Conservation (phyloP, 2,888 invertebrate genomes). For the Dusona sp. region DNA sequence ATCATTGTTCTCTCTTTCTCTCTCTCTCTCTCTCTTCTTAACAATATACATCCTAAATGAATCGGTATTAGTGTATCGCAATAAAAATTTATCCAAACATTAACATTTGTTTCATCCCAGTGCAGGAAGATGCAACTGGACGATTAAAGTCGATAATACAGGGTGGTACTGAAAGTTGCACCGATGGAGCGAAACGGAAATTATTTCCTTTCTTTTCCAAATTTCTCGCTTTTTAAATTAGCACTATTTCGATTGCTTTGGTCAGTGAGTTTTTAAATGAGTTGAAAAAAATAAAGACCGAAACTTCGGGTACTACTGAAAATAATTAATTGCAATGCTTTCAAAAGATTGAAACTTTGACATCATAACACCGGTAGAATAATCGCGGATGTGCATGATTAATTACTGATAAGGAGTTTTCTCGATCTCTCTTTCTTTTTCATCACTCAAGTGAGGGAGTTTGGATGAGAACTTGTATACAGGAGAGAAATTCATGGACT, state of each 20-base stretch:
- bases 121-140: no score
- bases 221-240: neutral
- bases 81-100: no score
- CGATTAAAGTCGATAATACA: no score
- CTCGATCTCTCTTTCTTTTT: slow-evolving; percentile 11
- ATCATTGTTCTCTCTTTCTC: no score
- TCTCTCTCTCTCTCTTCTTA: no score
- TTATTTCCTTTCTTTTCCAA: neutral
- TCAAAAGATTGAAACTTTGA: neutral
- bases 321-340: neutral
- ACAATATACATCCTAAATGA: no score
- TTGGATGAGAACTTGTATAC: neutral
- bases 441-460: slow-evolving; percentile 7
- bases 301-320: neutral
- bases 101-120: no score
- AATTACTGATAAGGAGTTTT: slow-evolving; percentile 1
- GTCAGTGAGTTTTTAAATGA: neutral
- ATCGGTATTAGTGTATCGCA: no score
- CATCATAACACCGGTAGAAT: neutral
- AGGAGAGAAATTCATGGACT: slow-evolving; percentile 21
- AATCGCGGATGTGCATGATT: neutral
- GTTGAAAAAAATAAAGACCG: neutral
- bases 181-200: neutral
- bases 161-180: neutral
- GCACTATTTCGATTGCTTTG: neutral